phyloP scores from a whole-genome alignment of 2,888 invertebrate genomes.

The Epiperipatus broadwayi region DNA sequence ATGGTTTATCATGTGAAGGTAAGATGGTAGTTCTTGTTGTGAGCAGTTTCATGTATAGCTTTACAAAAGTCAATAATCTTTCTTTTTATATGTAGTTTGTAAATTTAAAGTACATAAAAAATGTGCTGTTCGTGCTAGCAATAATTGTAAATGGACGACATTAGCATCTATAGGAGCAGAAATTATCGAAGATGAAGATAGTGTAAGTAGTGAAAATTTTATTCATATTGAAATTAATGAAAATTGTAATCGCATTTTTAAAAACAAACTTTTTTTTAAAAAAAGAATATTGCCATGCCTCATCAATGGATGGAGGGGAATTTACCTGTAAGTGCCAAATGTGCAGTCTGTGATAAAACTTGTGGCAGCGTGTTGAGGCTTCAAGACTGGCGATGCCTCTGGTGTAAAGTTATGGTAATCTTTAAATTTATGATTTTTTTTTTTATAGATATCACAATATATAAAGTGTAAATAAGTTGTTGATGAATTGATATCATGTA shows the following conservation, averaged over 20 bases:
- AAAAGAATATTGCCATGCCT: slow-evolving; percentile 69
- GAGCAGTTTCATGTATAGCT: not conserved
- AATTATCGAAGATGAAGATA: slow-evolving; percentile 75
- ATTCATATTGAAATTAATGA: slow-evolving; percentile 1
- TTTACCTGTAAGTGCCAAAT: slow-evolving; percentile 79
- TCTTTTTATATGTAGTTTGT: slow-evolving; percentile 42
- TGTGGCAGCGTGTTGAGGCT: slow-evolving; percentile 84
- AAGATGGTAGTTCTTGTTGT: slow-evolving; percentile 15
- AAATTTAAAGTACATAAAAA: slow-evolving; percentile 92
- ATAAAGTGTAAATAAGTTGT: too few species aligned
- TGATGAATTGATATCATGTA: too few species aligned
- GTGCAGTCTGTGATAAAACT: slow-evolving; percentile 78
- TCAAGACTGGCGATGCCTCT: slow-evolving; percentile 90
- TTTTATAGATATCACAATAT: too few species aligned
- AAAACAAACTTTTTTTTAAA: slow-evolving; percentile 19
- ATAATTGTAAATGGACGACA: slow-evolving; percentile 95
- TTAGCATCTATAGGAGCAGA: slow-evolving; percentile 83
- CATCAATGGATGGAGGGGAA: slow-evolving; percentile 98
- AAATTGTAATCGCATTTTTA: slow-evolving; percentile 22
- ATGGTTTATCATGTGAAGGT: slow-evolving; percentile 78
- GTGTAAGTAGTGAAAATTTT: slow-evolving; percentile 38
- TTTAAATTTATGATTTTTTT: slow-evolving; percentile 11
- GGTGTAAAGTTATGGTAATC: slow-evolving; percentile 60
- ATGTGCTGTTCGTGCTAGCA: slow-evolving; percentile 75
- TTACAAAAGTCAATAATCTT: slow-evolving; percentile 1